A percentile compares a stretch with the other conserved stretches of the same genome.
These are phyloP conservation scores for Tragelaphus strepsiceros DNA, from an alignment of 2,113 vertebrate species.

Conservation along the genomic window DNA sequence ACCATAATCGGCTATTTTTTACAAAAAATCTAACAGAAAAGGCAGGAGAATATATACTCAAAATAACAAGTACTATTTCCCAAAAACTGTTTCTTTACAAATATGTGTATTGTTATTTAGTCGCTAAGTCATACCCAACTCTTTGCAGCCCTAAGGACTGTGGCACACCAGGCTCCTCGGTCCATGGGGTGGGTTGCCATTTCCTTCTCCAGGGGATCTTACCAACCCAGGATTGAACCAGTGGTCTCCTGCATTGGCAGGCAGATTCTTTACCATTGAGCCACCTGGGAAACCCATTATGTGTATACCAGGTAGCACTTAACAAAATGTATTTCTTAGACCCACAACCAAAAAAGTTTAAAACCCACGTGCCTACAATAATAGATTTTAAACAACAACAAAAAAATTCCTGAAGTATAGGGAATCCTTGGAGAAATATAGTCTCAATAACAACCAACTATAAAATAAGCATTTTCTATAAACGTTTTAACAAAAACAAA, in stretches of 20 bases:
- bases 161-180: rapidly evolving
- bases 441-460: not conserved
- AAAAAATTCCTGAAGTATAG: not conserved
- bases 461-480: conserved; percentile 16
- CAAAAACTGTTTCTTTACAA: not conserved
- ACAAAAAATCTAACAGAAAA: not conserved
- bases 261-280: not conserved
- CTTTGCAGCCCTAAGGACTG: not conserved
- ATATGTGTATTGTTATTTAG: not conserved
- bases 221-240: not conserved
- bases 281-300: not conserved
- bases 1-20: not conserved
- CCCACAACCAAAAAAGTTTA: not conserved
- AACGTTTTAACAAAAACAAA: not conserved
- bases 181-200: not conserved
- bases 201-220: not conserved
- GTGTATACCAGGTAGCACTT: not conserved
- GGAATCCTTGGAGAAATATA: not conserved
- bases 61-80: not conserved
- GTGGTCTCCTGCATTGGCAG: not conserved
- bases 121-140: not conserved
- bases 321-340: not conserved
- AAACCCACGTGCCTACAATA: not conserved
- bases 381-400: not conserved
- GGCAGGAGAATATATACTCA: not conserved